Evolutionary conservation across 23 tunicate genomes (phyloP), one percentile per base, ranked within the genome.

Genomic region (Trididemnum nubilum): DNA sequence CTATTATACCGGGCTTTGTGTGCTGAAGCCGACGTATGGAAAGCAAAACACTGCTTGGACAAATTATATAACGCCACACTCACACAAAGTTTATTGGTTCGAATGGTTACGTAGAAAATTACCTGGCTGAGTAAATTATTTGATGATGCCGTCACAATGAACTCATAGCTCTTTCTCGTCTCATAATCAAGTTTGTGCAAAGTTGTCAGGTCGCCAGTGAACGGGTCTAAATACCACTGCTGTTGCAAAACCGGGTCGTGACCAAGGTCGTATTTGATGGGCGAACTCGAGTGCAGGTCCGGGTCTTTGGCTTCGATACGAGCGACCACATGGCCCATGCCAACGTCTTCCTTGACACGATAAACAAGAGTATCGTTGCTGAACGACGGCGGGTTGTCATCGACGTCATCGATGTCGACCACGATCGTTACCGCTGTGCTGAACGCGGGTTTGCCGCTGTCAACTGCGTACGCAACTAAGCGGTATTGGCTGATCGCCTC

Each of bases 321-420:
- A 7, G 92, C 95, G 73, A 94, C 84, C 21, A 85, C 80, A 3
- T 85, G 57, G 22, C 84, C 82, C 0, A 77, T 37, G 23, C 30
- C 60, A 0, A 77, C 71, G 64, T 89, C 81, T 89, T 94, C 98
- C 0, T 33, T 29, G 12, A 96, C 94, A 23, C 74, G 65, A 65
- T 60, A 91, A 4, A 49, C 35, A 64, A 91, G 69, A 24, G 50
- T 51, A 64, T 85, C 92, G 5, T 75, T 64, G 21, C 35, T 39
- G 83, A 96, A 96, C 19, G n/a, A 19, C 1, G 99, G 99, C 2
- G 97, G 87, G 58, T 96, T 96, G 72, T 96, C 99, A 64, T 96
- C 96, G 2, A 91, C 85, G 40, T 96, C 99, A 1, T 3, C 31
- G 18, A 96, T 88, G n/a, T 85, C 65, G 2, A 96, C 65, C 0